A percentile compares a stretch with the other conserved stretches of the same genome.
Evolutionary conservation across 2,888 invertebrate species (phyloP).

Genomic region (Epirrhoe alternata): DNA sequence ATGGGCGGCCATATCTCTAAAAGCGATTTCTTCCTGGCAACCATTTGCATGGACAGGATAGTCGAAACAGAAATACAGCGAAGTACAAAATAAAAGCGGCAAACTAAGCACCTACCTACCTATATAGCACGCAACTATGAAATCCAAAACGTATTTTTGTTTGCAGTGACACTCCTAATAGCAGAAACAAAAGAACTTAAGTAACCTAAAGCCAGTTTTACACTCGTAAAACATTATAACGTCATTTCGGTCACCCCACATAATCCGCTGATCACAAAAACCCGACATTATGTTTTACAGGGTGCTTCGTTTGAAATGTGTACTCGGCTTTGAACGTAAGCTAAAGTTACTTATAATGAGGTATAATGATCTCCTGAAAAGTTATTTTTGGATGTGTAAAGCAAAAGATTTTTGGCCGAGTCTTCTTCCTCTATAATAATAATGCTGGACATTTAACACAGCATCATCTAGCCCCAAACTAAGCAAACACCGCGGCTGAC

Average conservation of each 20-base stretch:
- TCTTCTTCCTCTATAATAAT: no score
- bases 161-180: slow-evolving; percentile 13
- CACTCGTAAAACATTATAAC: slow-evolving; percentile 50
- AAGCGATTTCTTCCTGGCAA: no score
- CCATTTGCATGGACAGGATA: no score
- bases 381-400: slow-evolving; percentile 25
- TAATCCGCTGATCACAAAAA: slow-evolving; percentile 54
- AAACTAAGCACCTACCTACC: no score
- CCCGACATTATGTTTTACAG: slow-evolving; percentile 57
- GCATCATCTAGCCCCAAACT: no score
- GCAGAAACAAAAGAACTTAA: slow-evolving; percentile 30
- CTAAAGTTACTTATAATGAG: slow-evolving; percentile 51
- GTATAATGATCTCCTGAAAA: slow-evolving; percentile 32
- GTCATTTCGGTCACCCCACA: slow-evolving; percentile 43
- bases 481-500: no score
- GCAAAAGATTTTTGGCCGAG: background rate
- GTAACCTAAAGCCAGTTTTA: slow-evolving; percentile 42
- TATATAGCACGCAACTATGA: no score
- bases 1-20: no score
- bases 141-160: background rate
- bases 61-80: no score
- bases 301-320: slow-evolving; percentile 53
- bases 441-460: no score
- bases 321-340: slow-evolving; percentile 45
- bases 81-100: no score